phyloP scores from a whole-genome alignment of 2,888 invertebrate species.

The Sinotaia quadrata region DNA sequence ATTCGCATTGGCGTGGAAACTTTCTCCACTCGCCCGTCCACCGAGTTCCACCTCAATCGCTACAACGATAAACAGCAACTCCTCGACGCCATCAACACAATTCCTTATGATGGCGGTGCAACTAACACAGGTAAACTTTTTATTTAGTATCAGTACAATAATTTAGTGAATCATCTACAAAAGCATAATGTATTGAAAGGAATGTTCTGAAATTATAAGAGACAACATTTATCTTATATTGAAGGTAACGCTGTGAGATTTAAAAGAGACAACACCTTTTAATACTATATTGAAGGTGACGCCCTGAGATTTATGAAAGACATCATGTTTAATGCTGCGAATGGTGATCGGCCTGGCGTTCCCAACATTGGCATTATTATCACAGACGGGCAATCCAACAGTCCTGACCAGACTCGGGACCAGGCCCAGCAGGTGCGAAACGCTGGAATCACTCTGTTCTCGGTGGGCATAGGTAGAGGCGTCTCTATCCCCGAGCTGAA shows the following conservation, averaged over 20 bases:
- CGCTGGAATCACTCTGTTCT: slow-evolving; percentile 50
- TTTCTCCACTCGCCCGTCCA: slow-evolving; percentile 55
- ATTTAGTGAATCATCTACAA: too few species aligned
- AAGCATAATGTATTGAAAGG: too few species aligned
- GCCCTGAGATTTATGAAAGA: slow-evolving; percentile 49
- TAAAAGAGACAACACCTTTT: too few species aligned
- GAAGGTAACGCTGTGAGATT: too few species aligned
- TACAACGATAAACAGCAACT: slow-evolving; percentile 46
- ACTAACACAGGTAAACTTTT: slow-evolving; percentile 63
- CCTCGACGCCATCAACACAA: slow-evolving; percentile 53
- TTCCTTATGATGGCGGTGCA: slow-evolving; percentile 56
- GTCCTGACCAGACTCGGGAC: slow-evolving; percentile 48
- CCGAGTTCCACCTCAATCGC: slow-evolving; percentile 60
- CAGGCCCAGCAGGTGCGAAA: slow-evolving; percentile 48
- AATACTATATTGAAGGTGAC: too few species aligned
- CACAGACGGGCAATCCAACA: slow-evolving; percentile 58
- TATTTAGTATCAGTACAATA: too few species aligned
- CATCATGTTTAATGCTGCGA: slow-evolving; percentile 34
- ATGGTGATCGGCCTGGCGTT: slow-evolving; percentile 57
- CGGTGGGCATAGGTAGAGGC: slow-evolving; percentile 57
- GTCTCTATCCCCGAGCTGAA: slow-evolving; percentile 51
- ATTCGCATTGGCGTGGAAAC: slow-evolving; percentile 54
- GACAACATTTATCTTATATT: too few species aligned
- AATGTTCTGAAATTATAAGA: too few species aligned
- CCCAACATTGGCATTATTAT: slow-evolving; percentile 59